A percentile compares a stretch with the other conserved stretches of the same genome.
Evolutionary conservation across 2,113 vertebrate genomes (phyloP).

Genomic region (Notothenia rossii): DNA sequence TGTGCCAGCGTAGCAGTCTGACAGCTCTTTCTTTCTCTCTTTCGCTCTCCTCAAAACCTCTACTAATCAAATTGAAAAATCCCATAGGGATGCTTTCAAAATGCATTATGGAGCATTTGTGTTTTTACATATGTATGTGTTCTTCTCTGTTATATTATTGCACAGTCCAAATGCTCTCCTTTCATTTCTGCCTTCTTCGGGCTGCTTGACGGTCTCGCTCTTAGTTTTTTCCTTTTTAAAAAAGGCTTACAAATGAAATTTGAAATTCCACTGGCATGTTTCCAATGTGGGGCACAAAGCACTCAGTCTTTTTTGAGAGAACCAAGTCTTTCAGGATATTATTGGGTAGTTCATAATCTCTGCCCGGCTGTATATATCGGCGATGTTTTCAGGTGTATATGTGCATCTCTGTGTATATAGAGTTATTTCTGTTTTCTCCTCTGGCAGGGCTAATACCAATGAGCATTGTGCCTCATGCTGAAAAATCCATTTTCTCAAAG

Average conservation of each 20-base stretch:
- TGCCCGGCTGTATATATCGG: neutral
- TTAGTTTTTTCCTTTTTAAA: conserved; percentile 46
- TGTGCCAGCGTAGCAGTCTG: conserved; percentile 72
- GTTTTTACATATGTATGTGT: conserved; percentile 47
- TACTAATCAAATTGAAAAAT: conserved; percentile 61
- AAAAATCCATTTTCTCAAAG: conserved; percentile 79
- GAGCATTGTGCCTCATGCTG: conserved; percentile 70
- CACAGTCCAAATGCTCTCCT: conserved; percentile 8
- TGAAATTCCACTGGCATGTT: conserved; percentile 34
- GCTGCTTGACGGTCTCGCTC: conserved; percentile 2
- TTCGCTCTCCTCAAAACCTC: conserved; percentile 55
- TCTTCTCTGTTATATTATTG: conserved; percentile 34
- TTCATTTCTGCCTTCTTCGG: conserved; percentile 4
- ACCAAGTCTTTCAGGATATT: conserved; percentile 25
- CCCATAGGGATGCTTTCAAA: conserved; percentile 54
- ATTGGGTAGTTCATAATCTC: conserved; percentile 29
- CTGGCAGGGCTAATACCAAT: conserved; percentile 41
- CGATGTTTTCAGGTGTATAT: conserved; percentile 29
- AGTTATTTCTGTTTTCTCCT: too few relatives aligned
- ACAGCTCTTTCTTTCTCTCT: conserved; percentile 63
- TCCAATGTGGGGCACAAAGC: conserved; percentile 30
- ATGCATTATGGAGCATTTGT: conserved; percentile 37
- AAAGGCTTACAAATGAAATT: conserved; percentile 47
- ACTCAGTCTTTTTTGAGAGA: conserved; percentile 36
- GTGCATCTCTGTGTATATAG: neutral